Evolutionary conservation across 2,888 invertebrate genomes (phyloP).

Genomic region (Thymelicus lineola): DNA sequence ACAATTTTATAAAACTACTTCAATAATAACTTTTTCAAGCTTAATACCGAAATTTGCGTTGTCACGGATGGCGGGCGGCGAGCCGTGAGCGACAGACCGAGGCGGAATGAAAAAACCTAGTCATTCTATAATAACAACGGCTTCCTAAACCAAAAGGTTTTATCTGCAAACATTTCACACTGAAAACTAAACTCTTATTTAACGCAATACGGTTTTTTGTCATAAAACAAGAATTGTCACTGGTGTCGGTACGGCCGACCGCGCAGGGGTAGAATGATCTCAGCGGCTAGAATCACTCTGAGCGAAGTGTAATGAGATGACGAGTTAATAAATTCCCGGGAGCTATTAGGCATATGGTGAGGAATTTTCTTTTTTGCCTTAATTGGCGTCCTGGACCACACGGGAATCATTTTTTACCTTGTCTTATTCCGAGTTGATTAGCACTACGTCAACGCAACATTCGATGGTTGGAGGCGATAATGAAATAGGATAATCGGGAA

Average conservation of each 20-base stretch:
- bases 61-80: constrained; percentile 57
- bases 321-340: constrained; percentile 40
- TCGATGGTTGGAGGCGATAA: constrained; percentile 40
- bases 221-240: constrained; percentile 16
- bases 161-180: constrained; percentile 31
- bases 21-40: constrained; percentile 43
- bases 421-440: constrained; percentile 39
- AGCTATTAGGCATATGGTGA: constrained; percentile 41
- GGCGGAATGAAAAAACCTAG: constrained; percentile 63
- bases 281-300: constrained; percentile 21
- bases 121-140: constrained; percentile 49
- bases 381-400: constrained; percentile 39
- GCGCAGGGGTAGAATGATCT: constrained; percentile 27
- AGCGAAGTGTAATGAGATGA: constrained; percentile 42
- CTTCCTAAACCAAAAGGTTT: constrained; percentile 30
- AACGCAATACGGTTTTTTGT: constrained; percentile 34
- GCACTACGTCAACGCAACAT: constrained; percentile 32
- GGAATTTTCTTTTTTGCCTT: constrained; percentile 45
- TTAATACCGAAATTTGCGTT: constrained; percentile 61
- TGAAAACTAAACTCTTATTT: constrained; percentile 37
- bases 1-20: constrained; percentile 18
- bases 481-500: constrained; percentile 33
- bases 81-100: constrained; percentile 63
- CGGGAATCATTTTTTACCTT: constrained; percentile 29
- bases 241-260: background rate